A percentile compares a stretch with the other conserved stretches of the same genome.
Evolutionary conservation across 2,888 invertebrate genomes (phyloP).

Genomic region (Siphlonurus alternatus): DNA sequence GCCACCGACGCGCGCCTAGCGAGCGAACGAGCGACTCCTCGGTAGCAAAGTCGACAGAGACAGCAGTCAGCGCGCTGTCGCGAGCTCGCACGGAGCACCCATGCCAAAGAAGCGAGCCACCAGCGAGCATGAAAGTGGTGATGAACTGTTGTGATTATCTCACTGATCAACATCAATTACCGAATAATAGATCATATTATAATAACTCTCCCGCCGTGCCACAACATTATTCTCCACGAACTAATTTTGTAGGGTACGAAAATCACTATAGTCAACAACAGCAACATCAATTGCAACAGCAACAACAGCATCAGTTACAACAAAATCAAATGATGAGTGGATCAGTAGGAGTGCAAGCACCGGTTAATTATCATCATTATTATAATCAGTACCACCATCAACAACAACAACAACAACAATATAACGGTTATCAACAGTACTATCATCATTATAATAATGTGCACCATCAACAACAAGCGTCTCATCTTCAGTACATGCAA

Average conservation of each 20-base stretch:
- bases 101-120: background rate
- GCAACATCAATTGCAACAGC: background rate
- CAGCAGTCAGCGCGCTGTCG: background rate
- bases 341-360: background rate
- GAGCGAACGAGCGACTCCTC: conserved; percentile 22
- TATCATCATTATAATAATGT: background rate
- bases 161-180: background rate
- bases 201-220: background rate
- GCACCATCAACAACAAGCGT: background rate
- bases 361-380: background rate
- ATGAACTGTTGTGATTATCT: conserved; percentile 3
- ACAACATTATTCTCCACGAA: background rate
- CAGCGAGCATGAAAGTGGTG: conserved; percentile 2
- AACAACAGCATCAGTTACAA: background rate
- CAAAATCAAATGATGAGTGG: background rate
- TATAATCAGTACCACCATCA: background rate
- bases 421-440: background rate
- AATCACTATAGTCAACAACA: background rate
- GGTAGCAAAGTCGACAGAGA: background rate
- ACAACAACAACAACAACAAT: background rate
- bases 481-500: background rate
- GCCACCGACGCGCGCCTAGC: conserved; percentile 26
- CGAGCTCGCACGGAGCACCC: background rate
- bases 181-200: background rate
- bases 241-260: background rate